These are phyloP conservation scores for Mythimna loreyi DNA, from an alignment of 2,888 invertebrate genomes.

Conservation along the genomic window DNA sequence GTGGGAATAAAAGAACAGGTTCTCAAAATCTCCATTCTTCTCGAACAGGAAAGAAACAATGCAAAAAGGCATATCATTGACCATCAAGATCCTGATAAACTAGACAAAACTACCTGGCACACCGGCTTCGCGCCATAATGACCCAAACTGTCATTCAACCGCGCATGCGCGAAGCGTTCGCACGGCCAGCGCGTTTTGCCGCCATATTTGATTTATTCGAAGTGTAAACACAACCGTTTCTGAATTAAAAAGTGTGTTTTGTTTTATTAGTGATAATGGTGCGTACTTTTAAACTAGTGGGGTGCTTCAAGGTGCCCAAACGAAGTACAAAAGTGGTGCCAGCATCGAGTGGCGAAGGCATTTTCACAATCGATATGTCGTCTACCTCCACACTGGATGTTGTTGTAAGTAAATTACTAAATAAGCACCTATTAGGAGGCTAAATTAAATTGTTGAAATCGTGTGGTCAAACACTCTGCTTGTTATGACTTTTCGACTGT, in stretches of 20 bases:
- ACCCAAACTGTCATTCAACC: slow-evolving; percentile 84
- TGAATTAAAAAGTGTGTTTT: slow-evolving; percentile 65
- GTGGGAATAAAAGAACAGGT: slow-evolving; percentile 37
- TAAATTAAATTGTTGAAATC: slow-evolving; percentile 31
- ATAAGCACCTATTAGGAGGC: slow-evolving; percentile 42
- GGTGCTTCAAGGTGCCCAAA: slow-evolving; percentile 82
- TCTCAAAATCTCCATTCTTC: slow-evolving; percentile 5
- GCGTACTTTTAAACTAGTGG: slow-evolving; percentile 80
- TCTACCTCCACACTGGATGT: slow-evolving; percentile 85
- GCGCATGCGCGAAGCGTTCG: slow-evolving; percentile 78
- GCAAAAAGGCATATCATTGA: slow-evolving; percentile 47
- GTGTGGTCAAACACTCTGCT: neutral
- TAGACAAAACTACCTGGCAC: slow-evolving; percentile 70
- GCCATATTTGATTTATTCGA: slow-evolving; percentile 59
- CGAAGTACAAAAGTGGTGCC: slow-evolving; percentile 83
- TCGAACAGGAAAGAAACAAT: slow-evolving; percentile 39
- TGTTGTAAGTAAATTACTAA: slow-evolving; percentile 77
- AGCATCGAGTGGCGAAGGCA: slow-evolving; percentile 75
- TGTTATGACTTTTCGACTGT: slow-evolving; percentile 39
- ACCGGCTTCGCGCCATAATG: slow-evolving; percentile 75
- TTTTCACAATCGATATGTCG: slow-evolving; percentile 84
- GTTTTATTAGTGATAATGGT: slow-evolving; percentile 76
- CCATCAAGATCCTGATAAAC: slow-evolving; percentile 53
- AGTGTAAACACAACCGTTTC: slow-evolving; percentile 58
- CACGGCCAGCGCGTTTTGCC: slow-evolving; percentile 72